phyloP scores from a whole-genome alignment of 2,113 vertebrate genomes.

The Poecile atricapillus region DNA sequence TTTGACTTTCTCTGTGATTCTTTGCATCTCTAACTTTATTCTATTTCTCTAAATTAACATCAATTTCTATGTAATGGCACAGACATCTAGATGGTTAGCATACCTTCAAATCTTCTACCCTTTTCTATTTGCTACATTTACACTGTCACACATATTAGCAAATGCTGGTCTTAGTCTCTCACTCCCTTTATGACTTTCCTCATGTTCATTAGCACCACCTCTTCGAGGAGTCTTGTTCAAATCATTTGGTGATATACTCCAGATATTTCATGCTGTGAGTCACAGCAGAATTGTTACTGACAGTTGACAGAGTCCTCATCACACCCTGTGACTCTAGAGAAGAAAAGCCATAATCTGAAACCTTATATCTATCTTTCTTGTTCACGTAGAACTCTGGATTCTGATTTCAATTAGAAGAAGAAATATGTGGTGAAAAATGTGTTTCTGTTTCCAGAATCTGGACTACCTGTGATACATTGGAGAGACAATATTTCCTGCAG shows the following conservation, averaged over 20 bases:
- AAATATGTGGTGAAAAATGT: background rate
- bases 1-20: background rate
- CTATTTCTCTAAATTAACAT: constrained; percentile 1
- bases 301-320: background rate
- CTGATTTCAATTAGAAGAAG: background rate
- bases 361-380: background rate
- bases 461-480: background rate
- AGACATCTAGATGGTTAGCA: background rate
- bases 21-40: background rate
- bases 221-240: background rate
- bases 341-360: background rate
- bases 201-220: background rate
- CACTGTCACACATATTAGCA: background rate
- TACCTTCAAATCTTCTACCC: background rate
- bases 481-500: background rate
- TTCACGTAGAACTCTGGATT: background rate
- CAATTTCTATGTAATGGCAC: background rate
- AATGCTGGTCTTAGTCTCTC: background rate
- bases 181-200: background rate
- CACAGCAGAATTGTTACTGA: background rate
- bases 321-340: background rate
- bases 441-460: background rate
- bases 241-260: background rate
- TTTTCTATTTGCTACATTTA: background rate
- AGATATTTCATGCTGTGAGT: background rate